These are phyloP conservation scores for Pyrrhia umbra DNA, from an alignment of 2,888 invertebrate species.

Conservation along the genomic window DNA sequence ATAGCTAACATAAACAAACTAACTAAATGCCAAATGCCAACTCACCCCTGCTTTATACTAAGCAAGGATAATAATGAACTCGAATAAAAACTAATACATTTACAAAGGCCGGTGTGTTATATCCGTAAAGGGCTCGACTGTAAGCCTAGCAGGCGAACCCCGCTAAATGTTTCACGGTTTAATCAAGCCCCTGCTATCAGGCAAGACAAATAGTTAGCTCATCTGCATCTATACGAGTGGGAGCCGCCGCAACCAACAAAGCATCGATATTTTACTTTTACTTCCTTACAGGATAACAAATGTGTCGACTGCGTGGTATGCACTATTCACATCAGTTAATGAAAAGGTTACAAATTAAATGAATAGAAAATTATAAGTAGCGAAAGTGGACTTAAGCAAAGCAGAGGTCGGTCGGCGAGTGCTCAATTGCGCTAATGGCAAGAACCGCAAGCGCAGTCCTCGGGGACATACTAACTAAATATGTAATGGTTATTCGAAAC, in stretches of 20 bases:
- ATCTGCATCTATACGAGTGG: constrained; percentile 90
- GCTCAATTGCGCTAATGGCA: constrained; percentile 87
- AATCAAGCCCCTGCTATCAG: constrained; percentile 89
- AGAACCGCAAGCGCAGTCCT: constrained; percentile 86
- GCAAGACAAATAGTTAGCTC: constrained; percentile 89
- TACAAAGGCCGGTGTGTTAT: constrained; percentile 47
- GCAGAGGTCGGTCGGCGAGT: constrained; percentile 70
- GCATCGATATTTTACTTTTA: constrained; percentile 83
- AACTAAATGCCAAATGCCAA: constrained; percentile 46
- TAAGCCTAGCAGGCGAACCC: constrained; percentile 77
- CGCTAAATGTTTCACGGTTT: constrained; percentile 89
- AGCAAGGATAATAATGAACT: constrained; percentile 45
- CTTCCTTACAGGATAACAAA: constrained; percentile 67
- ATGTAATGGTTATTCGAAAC: constrained; percentile 84
- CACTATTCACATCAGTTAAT: constrained; percentile 50
- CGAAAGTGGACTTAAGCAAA: constrained; percentile 60
- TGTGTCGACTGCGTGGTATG: constrained; percentile 52
- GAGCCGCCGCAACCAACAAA: constrained; percentile 80
- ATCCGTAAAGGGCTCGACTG: constrained; percentile 50
- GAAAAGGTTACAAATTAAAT: constrained; percentile 35
- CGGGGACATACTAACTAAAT: constrained; percentile 85
- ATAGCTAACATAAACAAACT: constrained; percentile 63
- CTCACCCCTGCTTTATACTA: constrained; percentile 29
- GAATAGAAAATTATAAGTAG: constrained; percentile 62
- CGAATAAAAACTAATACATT: constrained; percentile 56